Percentiles rank a stretch among this genome's conserved stretches.
Evolutionary conservation across 2,113 vertebrate species (phyloP).

Genomic region (Ptilonorhynchus violaceus): DNA sequence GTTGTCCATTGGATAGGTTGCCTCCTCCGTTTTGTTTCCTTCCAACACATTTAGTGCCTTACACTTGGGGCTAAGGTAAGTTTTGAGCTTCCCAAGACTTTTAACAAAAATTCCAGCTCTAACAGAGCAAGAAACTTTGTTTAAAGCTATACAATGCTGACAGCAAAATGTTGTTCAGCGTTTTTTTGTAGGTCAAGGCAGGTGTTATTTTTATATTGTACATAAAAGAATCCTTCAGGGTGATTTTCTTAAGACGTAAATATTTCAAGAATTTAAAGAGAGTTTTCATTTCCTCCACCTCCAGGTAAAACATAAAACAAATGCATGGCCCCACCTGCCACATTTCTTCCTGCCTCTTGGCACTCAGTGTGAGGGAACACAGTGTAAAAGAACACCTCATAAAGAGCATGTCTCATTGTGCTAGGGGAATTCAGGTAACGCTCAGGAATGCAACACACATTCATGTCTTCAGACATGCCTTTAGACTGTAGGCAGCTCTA

Average conservation of each 20-base stretch:
- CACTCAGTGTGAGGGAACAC: neutral
- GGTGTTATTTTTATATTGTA: neutral
- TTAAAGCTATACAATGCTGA: neutral
- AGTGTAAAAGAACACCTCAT: neutral
- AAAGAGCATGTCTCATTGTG: neutral
- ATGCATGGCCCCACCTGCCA: neutral
- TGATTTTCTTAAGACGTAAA: neutral
- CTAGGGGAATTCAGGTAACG: neutral
- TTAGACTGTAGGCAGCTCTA: neutral
- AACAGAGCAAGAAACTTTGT: neutral
- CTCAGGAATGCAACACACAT: neutral
- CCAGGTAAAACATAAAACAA: neutral
- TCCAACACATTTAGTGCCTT: neutral
- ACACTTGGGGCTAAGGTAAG: neutral
- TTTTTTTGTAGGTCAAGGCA: neutral
- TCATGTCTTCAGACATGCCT: neutral
- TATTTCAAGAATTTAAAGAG: neutral
- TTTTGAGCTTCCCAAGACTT: neutral
- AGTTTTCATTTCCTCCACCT: neutral
- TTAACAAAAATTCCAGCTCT: neutral
- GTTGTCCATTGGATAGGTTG: neutral
- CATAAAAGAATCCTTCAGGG: neutral
- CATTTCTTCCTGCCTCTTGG: neutral
- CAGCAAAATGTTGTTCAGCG: neutral
- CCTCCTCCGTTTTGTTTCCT: neutral